Conservation (phyloP, 2,797 vertebrate species). For the Lophotriccus pileatus region DNA sequence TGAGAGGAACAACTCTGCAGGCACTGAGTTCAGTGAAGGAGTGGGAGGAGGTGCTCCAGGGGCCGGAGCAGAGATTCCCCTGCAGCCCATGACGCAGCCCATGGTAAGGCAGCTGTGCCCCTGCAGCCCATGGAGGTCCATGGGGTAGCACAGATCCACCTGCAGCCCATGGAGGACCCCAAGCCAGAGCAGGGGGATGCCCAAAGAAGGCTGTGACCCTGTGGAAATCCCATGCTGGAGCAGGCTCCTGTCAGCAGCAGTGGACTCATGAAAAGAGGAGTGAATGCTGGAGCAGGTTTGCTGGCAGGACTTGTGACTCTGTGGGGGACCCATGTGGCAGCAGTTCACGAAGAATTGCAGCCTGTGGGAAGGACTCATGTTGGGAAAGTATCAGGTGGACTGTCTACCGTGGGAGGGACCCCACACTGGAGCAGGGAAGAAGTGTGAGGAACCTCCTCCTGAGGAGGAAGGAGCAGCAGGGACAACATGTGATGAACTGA, state of each 20-base stretch:
- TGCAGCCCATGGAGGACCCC: background rate
- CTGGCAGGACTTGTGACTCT: background rate
- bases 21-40: background rate
- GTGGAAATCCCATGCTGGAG: background rate
- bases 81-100: background rate
- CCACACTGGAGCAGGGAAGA: background rate
- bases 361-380: accelerated
- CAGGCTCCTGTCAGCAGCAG: background rate
- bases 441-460: background rate
- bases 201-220: background rate
- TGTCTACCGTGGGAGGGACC: background rate
- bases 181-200: background rate
- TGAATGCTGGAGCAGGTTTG: background rate
- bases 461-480: background rate
- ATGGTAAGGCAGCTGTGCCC: background rate
- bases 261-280: background rate
- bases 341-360: background rate
- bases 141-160: background rate
- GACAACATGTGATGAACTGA: background rate
- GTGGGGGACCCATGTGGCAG: background rate
- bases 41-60: background rate
- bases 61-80: accelerated
- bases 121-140: background rate
- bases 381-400: background rate
- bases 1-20: background rate